Conservation (phyloP, 2,797 vertebrate genomes). For the Gallirallus australis region DNA sequence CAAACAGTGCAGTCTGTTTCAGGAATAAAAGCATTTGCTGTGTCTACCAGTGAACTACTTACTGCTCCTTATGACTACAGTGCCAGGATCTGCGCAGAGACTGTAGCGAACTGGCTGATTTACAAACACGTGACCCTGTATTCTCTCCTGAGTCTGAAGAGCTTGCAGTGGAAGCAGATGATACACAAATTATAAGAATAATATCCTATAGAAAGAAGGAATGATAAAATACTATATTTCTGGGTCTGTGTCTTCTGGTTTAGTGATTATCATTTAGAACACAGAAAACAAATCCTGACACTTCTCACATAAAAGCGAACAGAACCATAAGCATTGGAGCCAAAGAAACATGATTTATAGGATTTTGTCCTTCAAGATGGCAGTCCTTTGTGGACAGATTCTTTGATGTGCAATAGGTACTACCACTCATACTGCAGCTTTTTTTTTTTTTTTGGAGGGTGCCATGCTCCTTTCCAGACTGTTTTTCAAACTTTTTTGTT, state of each 20-base stretch:
- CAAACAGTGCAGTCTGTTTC: background rate
- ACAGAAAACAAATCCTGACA: background rate
- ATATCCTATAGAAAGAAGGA: background rate
- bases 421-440: background rate
- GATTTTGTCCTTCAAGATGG: background rate
- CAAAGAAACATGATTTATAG: background rate
- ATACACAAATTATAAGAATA: background rate
- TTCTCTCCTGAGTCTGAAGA: background rate
- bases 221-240: background rate
- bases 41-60: background rate
- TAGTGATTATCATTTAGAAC: background rate
- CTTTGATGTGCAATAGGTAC: background rate
- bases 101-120: background rate
- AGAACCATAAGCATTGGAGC: background rate
- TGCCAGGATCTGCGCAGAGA: background rate
- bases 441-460: background rate
- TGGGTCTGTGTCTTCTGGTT: background rate
- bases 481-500: background rate
- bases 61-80: background rate
- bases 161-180: background rate
- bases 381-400: background rate
- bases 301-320: background rate
- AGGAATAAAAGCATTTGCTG: background rate
- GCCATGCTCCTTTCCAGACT: background rate
- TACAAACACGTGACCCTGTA: background rate